Evolutionary conservation across 2,113 vertebrate species (phyloP), one percentile per base, ranked within the genome.

Genomic region (Macaca fascicularis): DNA sequence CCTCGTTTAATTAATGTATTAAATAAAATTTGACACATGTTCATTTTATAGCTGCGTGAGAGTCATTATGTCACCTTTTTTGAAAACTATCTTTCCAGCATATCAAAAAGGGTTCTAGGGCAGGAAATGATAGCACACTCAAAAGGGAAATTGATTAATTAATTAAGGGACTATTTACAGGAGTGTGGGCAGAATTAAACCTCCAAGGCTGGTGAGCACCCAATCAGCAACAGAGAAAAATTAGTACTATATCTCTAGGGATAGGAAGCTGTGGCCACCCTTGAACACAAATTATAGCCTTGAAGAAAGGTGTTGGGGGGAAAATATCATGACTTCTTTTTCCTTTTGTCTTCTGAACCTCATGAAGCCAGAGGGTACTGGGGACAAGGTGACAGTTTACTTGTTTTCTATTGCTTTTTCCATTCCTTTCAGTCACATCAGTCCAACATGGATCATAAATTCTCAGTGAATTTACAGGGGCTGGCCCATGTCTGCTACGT

Each of bases 51-150:
- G 40, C 61, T 89, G 27, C 16, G 9, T 40, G 64, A 69, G 25
- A 87, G 45, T 35, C 38, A 70, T 81, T n/a, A 91, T 72, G 75
- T 84, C 88, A 85, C 64, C 48, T 91, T 79, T 94, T 90, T 45
- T 90, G 52, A 72, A 64, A 95, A 79, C 59, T 52, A 35, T 52
- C 25, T 93, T 75, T 61, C 45, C 61, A 57, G 57, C 17, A 22
- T 86, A 55, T 89, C 38, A 61, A 85, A 57, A 32, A 80, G 82
- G 32, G 70, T 43, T 55, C 43, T 61, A 52, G 83, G 43, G 61
- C 79, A 95, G 67, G 80, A 93, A 79, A 72, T 82, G 67, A 38
- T 10, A 83, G 17, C 32, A 23, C 43, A 32, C 50, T 87, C 43
- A 64, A 64, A 87, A 67, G 27, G 40, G 59, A 89, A 92, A 81